phyloP scores from a whole-genome alignment of 1,140 invertebrate genomes.

The Akabosia matsudoensis region DNA sequence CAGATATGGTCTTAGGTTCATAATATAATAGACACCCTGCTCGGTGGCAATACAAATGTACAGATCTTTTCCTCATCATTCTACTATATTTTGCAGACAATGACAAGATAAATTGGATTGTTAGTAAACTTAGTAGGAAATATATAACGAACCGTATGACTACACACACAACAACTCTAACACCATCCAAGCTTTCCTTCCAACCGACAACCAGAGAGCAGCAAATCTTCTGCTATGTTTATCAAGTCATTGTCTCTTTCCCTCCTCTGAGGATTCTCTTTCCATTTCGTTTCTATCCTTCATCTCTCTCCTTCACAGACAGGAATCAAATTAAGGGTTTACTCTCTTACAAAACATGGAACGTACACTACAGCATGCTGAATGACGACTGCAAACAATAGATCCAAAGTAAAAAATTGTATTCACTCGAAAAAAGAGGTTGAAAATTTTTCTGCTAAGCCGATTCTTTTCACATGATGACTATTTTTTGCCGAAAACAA shows the following conservation, averaged over 20 bases:
- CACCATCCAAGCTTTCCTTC: too few relatives aligned
- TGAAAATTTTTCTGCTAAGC: too few relatives aligned
- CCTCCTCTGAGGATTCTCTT: neutral
- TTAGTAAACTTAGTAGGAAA: neutral
- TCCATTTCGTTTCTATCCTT: neutral
- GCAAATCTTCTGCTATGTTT: too few relatives aligned
- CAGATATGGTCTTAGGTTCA: too few relatives aligned
- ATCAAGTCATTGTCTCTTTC: neutral
- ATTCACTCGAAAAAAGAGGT: too few relatives aligned
- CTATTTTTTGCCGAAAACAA: too few relatives aligned
- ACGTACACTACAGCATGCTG: neutral
- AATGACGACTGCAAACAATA: neutral
- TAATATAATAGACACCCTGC: conserved; percentile 3
- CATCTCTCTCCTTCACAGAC: neutral
- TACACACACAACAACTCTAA: neutral
- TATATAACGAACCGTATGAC: neutral
- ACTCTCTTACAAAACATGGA: neutral
- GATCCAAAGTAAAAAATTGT: too few relatives aligned
- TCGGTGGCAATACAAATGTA: conserved; percentile 5
- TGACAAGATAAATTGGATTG: conserved; percentile 5
- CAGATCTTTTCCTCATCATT: neutral
- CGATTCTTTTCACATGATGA: too few relatives aligned
- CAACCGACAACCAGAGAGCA: too few relatives aligned
- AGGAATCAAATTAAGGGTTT: neutral
- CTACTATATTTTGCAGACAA: neutral